These are phyloP conservation scores for Sitta europaea DNA, from an alignment of 2,113 vertebrate genomes.

Conservation along the genomic window DNA sequence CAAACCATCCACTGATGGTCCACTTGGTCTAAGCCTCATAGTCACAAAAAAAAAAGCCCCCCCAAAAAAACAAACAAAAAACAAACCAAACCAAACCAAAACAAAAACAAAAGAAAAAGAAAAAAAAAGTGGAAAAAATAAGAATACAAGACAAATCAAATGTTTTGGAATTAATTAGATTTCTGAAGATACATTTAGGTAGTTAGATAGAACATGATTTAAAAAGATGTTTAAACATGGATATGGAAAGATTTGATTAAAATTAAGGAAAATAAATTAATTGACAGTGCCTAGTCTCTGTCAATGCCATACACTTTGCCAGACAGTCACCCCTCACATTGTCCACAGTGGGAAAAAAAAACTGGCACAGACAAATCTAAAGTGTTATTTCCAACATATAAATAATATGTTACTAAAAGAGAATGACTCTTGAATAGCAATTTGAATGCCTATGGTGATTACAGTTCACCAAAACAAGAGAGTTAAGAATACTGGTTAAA, in stretches of 20 bases:
- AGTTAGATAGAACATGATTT: neutral
- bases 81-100: too few relatives aligned
- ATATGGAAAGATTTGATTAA: neutral
- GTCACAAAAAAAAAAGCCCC: rapidly evolving
- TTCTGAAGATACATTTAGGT: neutral
- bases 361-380: rapidly evolving
- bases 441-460: rapidly evolving
- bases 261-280: neutral
- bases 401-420: neutral
- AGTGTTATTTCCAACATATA: rapidly evolving
- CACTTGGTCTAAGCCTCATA: neutral
- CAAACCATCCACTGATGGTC: neutral
- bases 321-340: neutral
- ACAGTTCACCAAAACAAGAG: rapidly evolving
- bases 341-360: neutral
- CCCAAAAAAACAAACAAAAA: too few relatives aligned
- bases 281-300: neutral
- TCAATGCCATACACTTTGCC: neutral
- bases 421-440: neutral
- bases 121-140: neutral
- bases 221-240: neutral
- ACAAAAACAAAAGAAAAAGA: neutral
- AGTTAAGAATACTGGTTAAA: neutral
- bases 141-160: neutral
- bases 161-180: neutral